Evolutionary conservation across 2,113 vertebrate genomes (phyloP).

Genomic region (Penelope pileata): DNA sequence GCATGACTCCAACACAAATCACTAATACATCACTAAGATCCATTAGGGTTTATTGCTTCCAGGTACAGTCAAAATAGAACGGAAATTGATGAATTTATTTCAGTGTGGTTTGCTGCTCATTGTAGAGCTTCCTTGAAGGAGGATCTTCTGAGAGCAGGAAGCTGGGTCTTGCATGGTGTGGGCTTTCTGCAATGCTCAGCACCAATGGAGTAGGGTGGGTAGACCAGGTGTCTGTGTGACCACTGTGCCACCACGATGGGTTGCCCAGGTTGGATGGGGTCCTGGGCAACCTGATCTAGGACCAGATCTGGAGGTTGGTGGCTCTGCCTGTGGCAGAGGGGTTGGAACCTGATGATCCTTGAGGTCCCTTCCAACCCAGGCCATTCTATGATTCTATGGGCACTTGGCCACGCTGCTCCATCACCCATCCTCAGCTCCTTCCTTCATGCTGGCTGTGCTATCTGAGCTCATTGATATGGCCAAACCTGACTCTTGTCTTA

Average conservation of each 20-base stretch:
- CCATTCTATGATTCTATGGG: too few species aligned
- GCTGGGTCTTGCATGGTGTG: not conserved
- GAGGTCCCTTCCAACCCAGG: too few species aligned
- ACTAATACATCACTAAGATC: not conserved
- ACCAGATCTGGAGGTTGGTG: too few species aligned
- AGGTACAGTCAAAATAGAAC: not conserved
- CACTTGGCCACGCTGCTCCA: fast-evolving
- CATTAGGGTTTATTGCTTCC: not conserved
- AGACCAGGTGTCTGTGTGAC: fast-evolving
- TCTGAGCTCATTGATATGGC: not conserved
- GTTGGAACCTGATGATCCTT: too few species aligned
- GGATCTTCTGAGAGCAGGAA: not conserved
- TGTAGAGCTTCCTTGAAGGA: not conserved
- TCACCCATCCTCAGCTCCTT: not conserved
- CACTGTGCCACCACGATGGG: not conserved
- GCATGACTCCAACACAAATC: fast-evolving
- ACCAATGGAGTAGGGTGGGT: not conserved
- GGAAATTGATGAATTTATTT: not conserved
- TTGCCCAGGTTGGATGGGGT: too few species aligned
- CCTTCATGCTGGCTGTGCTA: not conserved
- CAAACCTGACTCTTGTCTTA: not conserved
- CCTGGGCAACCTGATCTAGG: too few species aligned
- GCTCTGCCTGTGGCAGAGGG: too few species aligned
- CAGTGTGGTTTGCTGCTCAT: not conserved
- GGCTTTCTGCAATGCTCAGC: not conserved